Percentiles rank a stretch among this genome's conserved stretches.
phyloP scores from a whole-genome alignment of 2,888 invertebrate genomes.

The Chromoteleia sp. region DNA sequence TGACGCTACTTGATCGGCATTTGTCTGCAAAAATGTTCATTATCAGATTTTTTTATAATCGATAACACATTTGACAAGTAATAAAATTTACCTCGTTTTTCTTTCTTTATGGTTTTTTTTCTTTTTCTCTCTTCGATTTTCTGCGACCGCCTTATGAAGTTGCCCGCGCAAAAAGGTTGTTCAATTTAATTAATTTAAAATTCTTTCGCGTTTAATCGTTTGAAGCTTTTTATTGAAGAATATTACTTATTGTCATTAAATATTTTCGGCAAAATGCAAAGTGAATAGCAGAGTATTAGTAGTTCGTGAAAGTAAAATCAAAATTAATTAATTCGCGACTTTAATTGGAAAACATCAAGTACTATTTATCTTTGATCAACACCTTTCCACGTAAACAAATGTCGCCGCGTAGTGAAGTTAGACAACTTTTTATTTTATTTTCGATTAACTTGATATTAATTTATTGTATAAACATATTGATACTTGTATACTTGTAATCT shows the following conservation, averaged over 20 bases:
- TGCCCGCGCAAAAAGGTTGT: slow-evolving; percentile 27
- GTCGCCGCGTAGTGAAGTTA: neutral
- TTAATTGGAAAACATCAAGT: neutral
- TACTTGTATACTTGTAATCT: too few relatives aligned
- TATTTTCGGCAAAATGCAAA: neutral
- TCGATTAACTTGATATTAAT: too few relatives aligned
- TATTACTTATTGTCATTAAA: slow-evolving; percentile 32
- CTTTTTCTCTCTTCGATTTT: neutral
- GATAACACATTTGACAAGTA: slow-evolving; percentile 14
- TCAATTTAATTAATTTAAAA: slow-evolving; percentile 49
- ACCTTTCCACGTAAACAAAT: neutral
- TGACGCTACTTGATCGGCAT: slow-evolving; percentile 5
- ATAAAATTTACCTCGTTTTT: slow-evolving; percentile 21
- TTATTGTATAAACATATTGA: too few relatives aligned
- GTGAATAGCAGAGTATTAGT: slow-evolving; percentile 3
- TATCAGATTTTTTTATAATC: slow-evolving; percentile 18
- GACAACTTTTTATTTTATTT: too few relatives aligned
- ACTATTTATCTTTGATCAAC: slow-evolving; percentile 16
- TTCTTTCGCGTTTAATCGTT: slow-evolving; percentile 37
- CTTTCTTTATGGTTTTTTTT: neutral
- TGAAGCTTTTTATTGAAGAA: slow-evolving; percentile 5
- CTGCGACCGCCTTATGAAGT: slow-evolving; percentile 35
- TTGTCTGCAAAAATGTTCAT: slow-evolving; percentile 20
- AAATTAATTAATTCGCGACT: slow-evolving; percentile 2
- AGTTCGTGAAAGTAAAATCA: neutral